phyloP scores from a whole-genome alignment of 2,888 invertebrate genomes.

The Trachelus tabidus region DNA sequence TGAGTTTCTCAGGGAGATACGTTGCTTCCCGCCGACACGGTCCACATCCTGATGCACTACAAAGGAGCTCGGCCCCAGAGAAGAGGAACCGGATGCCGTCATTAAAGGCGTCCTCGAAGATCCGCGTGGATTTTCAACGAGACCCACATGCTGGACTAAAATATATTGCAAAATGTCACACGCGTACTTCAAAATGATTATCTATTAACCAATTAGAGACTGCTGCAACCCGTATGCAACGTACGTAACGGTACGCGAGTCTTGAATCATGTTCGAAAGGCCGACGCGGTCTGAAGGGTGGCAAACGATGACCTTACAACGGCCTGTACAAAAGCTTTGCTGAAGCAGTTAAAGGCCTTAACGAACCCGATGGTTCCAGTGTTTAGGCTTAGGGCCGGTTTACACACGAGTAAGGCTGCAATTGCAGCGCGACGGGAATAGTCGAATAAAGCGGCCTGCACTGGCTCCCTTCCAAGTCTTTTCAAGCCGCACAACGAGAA shows the following conservation, averaged over 20 bases:
- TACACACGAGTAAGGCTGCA: not conserved
- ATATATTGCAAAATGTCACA: not conserved
- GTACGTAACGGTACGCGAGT: not conserved
- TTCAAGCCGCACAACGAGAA: not conserved
- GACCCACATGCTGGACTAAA: not conserved
- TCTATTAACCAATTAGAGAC: not conserved
- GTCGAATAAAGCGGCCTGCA: not conserved
- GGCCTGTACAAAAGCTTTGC: not conserved
- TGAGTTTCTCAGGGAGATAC: conserved; percentile 39
- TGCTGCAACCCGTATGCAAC: not conserved
- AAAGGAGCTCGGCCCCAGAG: not conserved
- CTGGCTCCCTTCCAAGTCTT: not conserved
- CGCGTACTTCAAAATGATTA: not conserved
- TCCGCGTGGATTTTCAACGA: not conserved
- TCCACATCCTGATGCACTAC: conserved; percentile 15
- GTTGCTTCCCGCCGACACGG: conserved; percentile 41
- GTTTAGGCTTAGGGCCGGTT: not conserved
- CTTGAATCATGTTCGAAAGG: not conserved
- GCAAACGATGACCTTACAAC: not conserved
- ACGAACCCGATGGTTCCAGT: not conserved
- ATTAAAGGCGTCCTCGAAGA: not conserved
- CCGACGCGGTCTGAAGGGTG: not conserved
- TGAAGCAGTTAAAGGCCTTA: not conserved
- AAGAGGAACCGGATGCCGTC: not conserved
- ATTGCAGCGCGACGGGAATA: not conserved